These are phyloP conservation scores for Phyllostomus hastatus DNA, from an alignment of 2,113 vertebrate genomes.

Conservation along the genomic window DNA sequence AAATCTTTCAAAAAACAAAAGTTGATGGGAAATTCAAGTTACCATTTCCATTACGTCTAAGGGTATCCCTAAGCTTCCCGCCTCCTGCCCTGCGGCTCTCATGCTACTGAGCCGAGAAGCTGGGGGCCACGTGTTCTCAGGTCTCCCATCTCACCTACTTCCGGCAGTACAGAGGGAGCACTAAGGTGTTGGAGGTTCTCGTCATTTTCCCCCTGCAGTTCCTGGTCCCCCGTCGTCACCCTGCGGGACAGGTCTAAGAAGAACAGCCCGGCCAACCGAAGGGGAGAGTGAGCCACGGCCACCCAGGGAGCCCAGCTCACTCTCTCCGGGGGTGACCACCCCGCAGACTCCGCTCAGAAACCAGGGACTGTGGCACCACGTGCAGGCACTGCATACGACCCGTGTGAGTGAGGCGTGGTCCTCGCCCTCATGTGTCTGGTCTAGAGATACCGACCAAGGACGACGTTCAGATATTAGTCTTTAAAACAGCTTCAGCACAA, in stretches of 20 bases:
- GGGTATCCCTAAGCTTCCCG: neutral
- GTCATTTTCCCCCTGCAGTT: neutral
- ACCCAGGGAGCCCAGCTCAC: neutral
- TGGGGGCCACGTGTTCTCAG: neutral
- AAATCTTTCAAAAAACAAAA: neutral
- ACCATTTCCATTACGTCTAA: neutral
- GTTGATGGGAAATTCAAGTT: slow-evolving; percentile 11
- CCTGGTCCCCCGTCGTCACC: neutral
- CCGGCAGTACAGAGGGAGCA: neutral
- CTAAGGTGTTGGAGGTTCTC: neutral
- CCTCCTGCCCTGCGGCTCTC: neutral
- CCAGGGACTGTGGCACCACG: neutral
- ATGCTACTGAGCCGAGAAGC: neutral
- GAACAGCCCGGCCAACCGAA: neutral
- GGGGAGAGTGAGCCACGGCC: neutral
- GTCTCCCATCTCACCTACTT: neutral
- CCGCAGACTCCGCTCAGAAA: neutral
- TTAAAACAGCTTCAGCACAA: neutral
- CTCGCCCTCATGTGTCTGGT: neutral
- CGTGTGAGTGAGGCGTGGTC: neutral
- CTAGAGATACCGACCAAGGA: slow-evolving; percentile 10
- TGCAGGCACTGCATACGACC: neutral
- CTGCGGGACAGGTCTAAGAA: neutral
- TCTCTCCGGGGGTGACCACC: neutral
- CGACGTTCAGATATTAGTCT: neutral